Evolutionary conservation across 2,113 vertebrate species (phyloP), one percentile per base, ranked within the genome.

Genomic region (Plestiodon gilberti): DNA sequence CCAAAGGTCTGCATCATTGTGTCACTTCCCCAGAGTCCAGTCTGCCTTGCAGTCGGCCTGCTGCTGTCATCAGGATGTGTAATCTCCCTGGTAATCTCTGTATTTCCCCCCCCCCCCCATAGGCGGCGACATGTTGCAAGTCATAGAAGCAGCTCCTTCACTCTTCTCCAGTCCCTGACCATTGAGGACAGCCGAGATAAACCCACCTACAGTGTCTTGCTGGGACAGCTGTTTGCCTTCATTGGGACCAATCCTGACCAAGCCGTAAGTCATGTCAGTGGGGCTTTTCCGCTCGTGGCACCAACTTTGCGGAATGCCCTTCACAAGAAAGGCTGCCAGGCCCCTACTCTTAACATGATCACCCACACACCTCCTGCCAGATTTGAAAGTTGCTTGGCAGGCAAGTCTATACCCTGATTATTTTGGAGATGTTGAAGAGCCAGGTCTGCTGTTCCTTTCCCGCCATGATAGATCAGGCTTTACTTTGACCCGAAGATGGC

Each of bases 241-340:
- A 99, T 99, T 1, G 99, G 99, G 82, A 99, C 99, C 25, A 98
- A 97, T 76, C 99, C 98, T 1, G 98, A 99, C 95, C 99, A 99
- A 95, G 97, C 98, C 2, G 99, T 99, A 95, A 1, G 98, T 91
- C 55, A 0, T 3, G 1, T 18, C 30, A 64, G 75, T 6, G 0
- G 55, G 55, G 55, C 55, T 57, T 17, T 57, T 57, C 55, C 13
- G 17, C 2, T 17, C 13, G 55, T 57, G 55, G 55, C 17, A 17
- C 55, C 55, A 14, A 17, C 43, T 57, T 2, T 57, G 55, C 17
- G 13, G 55, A 14, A 17, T 17, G 43, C 17, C 55, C 55, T 57
- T 57, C 6, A 13, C 55, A 15, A 17, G 55, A 17, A 57, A 57
- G 11, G 11, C 55, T 57, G 55, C 55, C 55, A 55, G 52, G 52